Evolutionary conservation across 2,113 vertebrate genomes (phyloP).

Genomic region (Apaloderma vittatum): DNA sequence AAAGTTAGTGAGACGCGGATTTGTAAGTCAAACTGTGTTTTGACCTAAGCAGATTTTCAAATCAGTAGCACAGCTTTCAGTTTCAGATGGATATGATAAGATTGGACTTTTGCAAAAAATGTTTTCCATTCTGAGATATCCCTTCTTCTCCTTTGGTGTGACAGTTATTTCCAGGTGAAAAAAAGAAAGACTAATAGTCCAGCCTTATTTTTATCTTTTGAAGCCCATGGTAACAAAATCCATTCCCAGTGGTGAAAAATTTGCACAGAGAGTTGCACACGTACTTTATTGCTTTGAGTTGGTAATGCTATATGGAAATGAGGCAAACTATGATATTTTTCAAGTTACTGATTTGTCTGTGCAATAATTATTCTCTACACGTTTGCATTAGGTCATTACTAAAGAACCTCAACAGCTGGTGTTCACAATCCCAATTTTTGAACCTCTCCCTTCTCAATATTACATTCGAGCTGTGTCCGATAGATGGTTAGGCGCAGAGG

Average conservation of each 20-base stretch:
- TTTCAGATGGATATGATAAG: neutral
- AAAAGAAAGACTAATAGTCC: neutral
- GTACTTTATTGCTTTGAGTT: neutral
- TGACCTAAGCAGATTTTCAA: neutral
- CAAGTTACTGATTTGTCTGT: neutral
- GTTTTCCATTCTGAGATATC: neutral
- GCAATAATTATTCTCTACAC: constrained; percentile 16
- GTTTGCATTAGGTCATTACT: constrained; percentile 85
- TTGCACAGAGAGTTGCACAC: neutral
- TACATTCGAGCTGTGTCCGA: constrained; percentile 96
- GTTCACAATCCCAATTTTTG: constrained; percentile 98
- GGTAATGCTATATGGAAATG: neutral
- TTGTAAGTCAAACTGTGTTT: neutral
- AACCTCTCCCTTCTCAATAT: constrained; percentile 96
- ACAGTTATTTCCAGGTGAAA: neutral
- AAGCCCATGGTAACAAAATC: neutral
- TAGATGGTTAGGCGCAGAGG: constrained; percentile 95
- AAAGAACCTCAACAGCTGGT: constrained; percentile 91
- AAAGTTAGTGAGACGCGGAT: neutral
- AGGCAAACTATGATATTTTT: neutral
- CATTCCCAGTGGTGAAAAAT: neutral
- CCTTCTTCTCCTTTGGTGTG: neutral
- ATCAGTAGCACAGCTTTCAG: neutral
- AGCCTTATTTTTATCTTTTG: neutral
- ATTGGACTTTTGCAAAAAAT: neutral